Evolutionary conservation across 2,113 vertebrate species (phyloP), one percentile per base, ranked within the genome.

Genomic region (Mesitornis unicolor): DNA sequence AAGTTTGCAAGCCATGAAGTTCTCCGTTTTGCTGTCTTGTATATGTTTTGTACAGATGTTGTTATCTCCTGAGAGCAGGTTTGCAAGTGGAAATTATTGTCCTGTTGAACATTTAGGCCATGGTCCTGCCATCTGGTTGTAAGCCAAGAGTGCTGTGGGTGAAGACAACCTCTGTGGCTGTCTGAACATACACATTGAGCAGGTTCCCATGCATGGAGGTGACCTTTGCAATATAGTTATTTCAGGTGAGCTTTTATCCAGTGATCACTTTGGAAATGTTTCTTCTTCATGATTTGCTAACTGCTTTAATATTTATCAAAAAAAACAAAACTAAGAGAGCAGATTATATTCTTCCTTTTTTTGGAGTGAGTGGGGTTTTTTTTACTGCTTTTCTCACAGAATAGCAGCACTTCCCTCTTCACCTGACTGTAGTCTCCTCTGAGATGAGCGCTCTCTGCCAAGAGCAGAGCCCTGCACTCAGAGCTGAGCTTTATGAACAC

Each of bases 31-130:
- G 29, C 69, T 69, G 0, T 77, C 67, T 70, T 70, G 26, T 40
- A 4, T 56, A 5, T 19, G 9, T 45, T 83, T 89, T 63, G 38
- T 70, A n/a, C 56, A 68, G 54, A 40, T 0, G 0, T 43, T 42
- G 19, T 71, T 56, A 76, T 45, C 31, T 84, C 14, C 2, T 4
- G 1, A 68, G 43, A 78, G 48, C 45, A 60, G 9, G 14, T 65
- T 77, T 85, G 53, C 36, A 57, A 33, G 71, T 81, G 21, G 59
- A 70, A 95, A 35, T 21, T 0, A 42, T 71, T 11, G 3, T 68
- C 19, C 33, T 74, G 10, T 83, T 67, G 47, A 77, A 70, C 33
- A 16, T 73, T 59, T 50, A 80, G 54, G 38, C 54, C 0, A 0
- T 17, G 33, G 3, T 89, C 7, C 3, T 28, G 35, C n/a, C 36